phyloP scores from a whole-genome alignment of 1,140 invertebrate genomes.

The Plutomurus gul region DNA sequence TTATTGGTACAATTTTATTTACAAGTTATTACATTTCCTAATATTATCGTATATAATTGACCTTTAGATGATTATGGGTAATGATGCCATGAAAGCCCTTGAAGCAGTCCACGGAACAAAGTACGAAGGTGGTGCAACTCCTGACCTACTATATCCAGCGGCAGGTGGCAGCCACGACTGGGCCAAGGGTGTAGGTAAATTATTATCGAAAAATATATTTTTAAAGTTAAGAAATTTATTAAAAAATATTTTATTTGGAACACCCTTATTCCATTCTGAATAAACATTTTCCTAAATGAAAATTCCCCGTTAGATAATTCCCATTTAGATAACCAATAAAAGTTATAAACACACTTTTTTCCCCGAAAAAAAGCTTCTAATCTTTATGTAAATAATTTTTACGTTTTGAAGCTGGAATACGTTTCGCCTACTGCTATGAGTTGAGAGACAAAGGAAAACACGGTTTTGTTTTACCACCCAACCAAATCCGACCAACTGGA shows the following conservation, averaged over 20 bases:
- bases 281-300: too few relatives aligned
- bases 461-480: slow-evolving; percentile 45
- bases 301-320: too few relatives aligned
- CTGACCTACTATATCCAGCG: slow-evolving; percentile 47
- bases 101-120: slow-evolving; percentile 43
- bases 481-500: slow-evolving; percentile 49
- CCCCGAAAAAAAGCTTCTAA: too few relatives aligned
- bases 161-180: slow-evolving; percentile 49
- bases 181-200: slow-evolving; percentile 37
- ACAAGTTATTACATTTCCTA: background rate
- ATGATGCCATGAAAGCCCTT: slow-evolving; percentile 36
- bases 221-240: background rate
- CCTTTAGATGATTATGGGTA: slow-evolving; percentile 47
- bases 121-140: slow-evolving; percentile 45
- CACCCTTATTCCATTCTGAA: too few relatives aligned
- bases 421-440: slow-evolving; percentile 51
- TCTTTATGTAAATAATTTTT: too few relatives aligned
- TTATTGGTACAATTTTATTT: background rate
- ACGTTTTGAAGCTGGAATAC: slow-evolving; percentile 57
- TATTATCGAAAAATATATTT: slow-evolving; percentile 57
- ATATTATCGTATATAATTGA: too few relatives aligned
- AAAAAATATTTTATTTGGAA: background rate
- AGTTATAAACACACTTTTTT: too few relatives aligned
- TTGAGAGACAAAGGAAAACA: slow-evolving; percentile 48
- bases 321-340: too few relatives aligned